A percentile compares a stretch with the other conserved stretches of the same genome.
Evolutionary conservation across 2,113 vertebrate genomes (phyloP).

Genomic region (Lota lota): DNA sequence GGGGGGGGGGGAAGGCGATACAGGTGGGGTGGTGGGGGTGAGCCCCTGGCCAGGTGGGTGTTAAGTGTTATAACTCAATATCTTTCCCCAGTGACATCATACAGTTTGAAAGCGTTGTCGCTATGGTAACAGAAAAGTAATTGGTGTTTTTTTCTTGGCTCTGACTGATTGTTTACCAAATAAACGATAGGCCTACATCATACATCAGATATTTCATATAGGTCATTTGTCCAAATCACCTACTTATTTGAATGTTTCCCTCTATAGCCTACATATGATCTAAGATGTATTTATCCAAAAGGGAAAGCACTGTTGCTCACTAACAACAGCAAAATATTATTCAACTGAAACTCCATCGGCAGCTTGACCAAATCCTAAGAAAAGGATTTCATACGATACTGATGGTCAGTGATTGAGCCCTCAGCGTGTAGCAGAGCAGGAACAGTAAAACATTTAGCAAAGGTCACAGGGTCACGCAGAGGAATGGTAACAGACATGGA

Average conservation of each 20-base stretch:
- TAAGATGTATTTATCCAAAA: background rate
- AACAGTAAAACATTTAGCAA: slow-evolving; percentile 43
- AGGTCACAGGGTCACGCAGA: slow-evolving; percentile 29
- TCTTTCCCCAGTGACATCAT: slow-evolving; percentile 10
- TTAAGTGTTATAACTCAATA: no score
- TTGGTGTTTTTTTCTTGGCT: no score
- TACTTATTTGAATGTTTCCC: no score
- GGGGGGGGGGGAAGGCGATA: no score
- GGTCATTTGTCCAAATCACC: no score
- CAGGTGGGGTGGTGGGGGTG: no score
- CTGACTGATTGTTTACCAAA: no score
- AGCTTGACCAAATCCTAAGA: background rate
- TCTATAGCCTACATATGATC: no score
- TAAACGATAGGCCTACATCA: no score
- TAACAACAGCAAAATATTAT: background rate
- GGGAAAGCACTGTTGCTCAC: background rate
- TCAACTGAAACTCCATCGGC: background rate
- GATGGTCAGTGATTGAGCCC: slow-evolving; percentile 47
- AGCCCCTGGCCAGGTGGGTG: no score
- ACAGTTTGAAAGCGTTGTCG: slow-evolving; percentile 10
- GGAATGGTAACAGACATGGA: slow-evolving; percentile 30
- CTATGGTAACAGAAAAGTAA: background rate
- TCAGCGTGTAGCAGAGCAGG: slow-evolving; percentile 28
- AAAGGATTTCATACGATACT: slow-evolving; percentile 10
- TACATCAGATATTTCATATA: no score